Conservation (phyloP, 2,797 vertebrate species). For the Melanotaenia boesemani region DNA sequence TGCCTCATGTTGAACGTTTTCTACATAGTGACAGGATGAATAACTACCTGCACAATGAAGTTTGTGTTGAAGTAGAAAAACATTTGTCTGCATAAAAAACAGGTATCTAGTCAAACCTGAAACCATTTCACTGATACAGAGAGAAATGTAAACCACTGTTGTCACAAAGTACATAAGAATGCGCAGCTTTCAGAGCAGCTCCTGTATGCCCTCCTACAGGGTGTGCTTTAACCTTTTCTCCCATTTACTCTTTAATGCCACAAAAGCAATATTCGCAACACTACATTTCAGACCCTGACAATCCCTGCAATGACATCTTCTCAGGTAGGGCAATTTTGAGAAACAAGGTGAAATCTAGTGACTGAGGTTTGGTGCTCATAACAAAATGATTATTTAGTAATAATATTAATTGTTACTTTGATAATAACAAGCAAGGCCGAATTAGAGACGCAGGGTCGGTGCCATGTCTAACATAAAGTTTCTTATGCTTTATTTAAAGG, state of each 20-base stretch:
- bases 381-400: too few relatives aligned
- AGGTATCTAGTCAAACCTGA: constrained; percentile 51
- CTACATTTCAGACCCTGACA: too few relatives aligned
- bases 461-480: not conserved
- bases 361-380: too few relatives aligned
- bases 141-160: constrained; percentile 20
- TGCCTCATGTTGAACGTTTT: not conserved
- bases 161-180: constrained; percentile 9
- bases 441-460: not conserved
- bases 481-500: not conserved
- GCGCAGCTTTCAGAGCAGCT: not conserved
- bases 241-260: not conserved
- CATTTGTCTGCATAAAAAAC: not conserved
- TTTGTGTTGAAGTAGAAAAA: not conserved
- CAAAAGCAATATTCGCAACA: too few relatives aligned
- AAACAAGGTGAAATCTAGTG: too few relatives aligned
- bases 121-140: not conserved
- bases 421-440: not conserved
- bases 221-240: not conserved
- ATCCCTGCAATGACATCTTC: too few relatives aligned
- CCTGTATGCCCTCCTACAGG: not conserved
- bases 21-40: not conserved
- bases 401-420: not conserved
- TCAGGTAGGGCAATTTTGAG: too few relatives aligned
- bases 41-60: not conserved